Evolutionary conservation across 2,797 vertebrate species (phyloP).

Genomic region (Scolopax rusticola): DNA sequence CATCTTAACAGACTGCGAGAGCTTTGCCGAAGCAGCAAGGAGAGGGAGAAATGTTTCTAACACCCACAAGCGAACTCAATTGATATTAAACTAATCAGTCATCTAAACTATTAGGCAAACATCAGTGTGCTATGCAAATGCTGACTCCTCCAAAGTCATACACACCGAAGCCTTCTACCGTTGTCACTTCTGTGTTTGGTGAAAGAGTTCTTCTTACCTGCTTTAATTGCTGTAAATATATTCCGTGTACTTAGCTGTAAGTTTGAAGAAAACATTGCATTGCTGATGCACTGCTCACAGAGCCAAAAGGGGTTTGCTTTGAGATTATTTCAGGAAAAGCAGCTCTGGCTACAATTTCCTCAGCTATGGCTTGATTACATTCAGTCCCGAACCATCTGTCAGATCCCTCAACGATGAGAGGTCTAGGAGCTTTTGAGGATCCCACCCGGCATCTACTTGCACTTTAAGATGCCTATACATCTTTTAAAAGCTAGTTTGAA

Average conservation of each 20-base stretch:
- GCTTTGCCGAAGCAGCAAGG: neutral
- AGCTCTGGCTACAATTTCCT: neutral
- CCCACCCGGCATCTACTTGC: neutral
- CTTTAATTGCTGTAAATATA: constrained; percentile 7
- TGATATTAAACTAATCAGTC: constrained; percentile 65
- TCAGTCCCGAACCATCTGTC: neutral
- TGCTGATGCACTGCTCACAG: neutral
- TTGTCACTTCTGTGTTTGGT: neutral
- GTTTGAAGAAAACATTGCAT: neutral
- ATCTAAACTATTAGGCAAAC: constrained; percentile 15
- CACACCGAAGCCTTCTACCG: neutral
- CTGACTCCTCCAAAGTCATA: neutral
- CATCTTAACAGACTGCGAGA: neutral
- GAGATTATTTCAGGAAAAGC: neutral
- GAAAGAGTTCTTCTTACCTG: neutral
- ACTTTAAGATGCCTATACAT: neutral
- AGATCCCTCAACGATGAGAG: neutral
- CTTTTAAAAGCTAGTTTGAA: neutral
- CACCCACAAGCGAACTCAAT: constrained; percentile 25
- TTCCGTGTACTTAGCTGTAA: neutral
- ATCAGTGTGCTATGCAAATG: neutral
- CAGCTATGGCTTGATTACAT: neutral
- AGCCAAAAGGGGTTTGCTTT: neutral
- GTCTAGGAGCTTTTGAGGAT: neutral
- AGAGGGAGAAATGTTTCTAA: constrained; percentile 29